Evolutionary conservation across 2,113 vertebrate species (phyloP), one percentile per base, ranked within the genome.

Genomic region (Cynopterus brachyotis): DNA sequence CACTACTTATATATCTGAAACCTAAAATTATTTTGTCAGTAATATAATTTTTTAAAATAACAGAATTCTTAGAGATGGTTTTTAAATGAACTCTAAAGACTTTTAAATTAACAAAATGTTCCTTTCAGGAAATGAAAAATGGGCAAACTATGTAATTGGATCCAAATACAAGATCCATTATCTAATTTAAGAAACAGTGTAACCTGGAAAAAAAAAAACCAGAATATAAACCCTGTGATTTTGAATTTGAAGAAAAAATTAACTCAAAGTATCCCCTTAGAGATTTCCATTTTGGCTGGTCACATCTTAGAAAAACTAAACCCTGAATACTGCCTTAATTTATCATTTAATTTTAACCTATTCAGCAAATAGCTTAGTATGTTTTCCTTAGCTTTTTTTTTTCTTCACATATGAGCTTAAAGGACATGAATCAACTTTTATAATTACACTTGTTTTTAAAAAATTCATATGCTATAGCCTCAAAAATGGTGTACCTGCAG

Each of bases 261-360:
- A 67, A 76, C 47, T 80, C 67, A 88, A 86, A 94, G 45, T 70
- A 82, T 11, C 66, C 26, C 15, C 87, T 42, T 37, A 66, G 53
- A 78, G n/a, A 89, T 70, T 96, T 89, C 45, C 76, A 22, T 55
- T 93, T 70, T 59, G 59, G n/a, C 94, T 53, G 93, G 67, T 40
- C 59, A 85, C 22, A 78, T 50, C 26, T 81, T 32, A 89, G 90
- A 89, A 95, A 95, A 89, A 88, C n/a, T 66, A 93, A 96, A 64
- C 47, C 47, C 47, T 47, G 47, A 12, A 47, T 47, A 47, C 47
- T 13, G 20, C 22, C 30, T 92, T 70, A 72, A 83, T 76, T 59
- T 73, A 40, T 57, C 57, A 76, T 59, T 91, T 91, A 28, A 91
- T 57, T 90, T 80, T 80, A 37, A 91, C 62, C 79, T 55, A 37